Conservation (phyloP, 2,113 vertebrate genomes). For the Sorex fumeus region DNA sequence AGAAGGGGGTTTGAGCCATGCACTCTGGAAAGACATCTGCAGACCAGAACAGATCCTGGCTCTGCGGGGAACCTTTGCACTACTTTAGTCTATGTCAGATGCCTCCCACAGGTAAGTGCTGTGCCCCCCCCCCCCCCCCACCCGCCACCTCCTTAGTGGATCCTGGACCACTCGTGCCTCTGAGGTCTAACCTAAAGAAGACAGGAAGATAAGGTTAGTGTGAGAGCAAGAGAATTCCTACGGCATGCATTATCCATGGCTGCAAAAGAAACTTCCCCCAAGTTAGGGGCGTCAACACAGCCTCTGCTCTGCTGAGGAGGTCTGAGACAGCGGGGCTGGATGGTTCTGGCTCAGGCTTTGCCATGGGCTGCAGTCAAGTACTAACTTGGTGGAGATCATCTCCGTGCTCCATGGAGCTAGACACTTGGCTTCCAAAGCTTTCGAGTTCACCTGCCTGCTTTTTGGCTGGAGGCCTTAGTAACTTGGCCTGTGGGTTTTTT, state of each 20-base stretch:
- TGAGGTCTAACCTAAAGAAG: conserved; percentile 4
- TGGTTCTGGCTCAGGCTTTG: neutral
- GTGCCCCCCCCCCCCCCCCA: too few relatives aligned
- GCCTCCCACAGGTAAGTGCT: neutral
- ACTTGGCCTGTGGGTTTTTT: neutral
- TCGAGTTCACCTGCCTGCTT: neutral
- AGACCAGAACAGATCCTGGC: neutral
- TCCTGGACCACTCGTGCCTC: neutral
- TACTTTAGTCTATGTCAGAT: too few relatives aligned
- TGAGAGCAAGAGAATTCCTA: neutral
- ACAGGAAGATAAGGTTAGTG: conserved; percentile 4
- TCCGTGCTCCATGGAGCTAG: neutral
- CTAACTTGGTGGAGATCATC: neutral
- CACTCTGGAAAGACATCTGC: neutral
- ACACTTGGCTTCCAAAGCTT: neutral
- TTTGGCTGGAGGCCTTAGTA: neutral
- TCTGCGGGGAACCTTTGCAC: neutral
- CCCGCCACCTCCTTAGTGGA: too few relatives aligned
- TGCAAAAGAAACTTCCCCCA: neutral
- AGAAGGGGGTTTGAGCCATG: too few relatives aligned
- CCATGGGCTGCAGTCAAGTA: neutral
- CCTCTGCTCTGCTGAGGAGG: neutral
- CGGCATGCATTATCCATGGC: neutral
- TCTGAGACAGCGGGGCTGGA: neutral
- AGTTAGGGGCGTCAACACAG: neutral